A percentile compares a stretch with the other conserved stretches of the same genome.
Conservation (phyloP, 2,113 vertebrate genomes). For the Lepus europaeus region DNA sequence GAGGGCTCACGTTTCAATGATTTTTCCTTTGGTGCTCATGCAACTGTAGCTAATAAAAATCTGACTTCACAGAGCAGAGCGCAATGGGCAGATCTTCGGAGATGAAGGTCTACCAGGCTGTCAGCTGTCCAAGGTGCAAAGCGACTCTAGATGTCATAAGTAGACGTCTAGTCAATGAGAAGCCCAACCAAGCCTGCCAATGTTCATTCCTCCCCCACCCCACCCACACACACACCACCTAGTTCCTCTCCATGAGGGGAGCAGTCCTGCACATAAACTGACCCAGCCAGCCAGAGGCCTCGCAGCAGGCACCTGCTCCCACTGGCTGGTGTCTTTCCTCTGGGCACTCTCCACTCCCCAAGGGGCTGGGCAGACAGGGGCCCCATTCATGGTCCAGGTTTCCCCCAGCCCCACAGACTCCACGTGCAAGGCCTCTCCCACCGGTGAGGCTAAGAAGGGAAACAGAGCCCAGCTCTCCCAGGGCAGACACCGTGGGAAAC, state of each 20-base stretch:
- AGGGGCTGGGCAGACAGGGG: background rate
- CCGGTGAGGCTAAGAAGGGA: background rate
- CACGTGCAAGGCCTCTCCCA: background rate
- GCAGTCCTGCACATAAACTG: fast-evolving
- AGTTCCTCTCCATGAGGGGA: background rate
- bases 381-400: background rate
- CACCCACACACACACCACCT: background rate
- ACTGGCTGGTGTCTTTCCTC: background rate
- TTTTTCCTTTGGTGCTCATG: background rate
- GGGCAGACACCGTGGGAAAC: constrained; percentile 56
- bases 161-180: background rate
- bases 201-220: background rate
- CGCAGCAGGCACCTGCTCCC: too few species aligned
- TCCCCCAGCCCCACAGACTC: background rate
- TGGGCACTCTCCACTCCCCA: too few species aligned
- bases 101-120: background rate
- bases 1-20: constrained; percentile 25
- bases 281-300: background rate
- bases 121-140: constrained; percentile 32
- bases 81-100: background rate
- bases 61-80: background rate
- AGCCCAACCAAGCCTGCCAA: background rate
- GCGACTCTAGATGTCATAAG: background rate
- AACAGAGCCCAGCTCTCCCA: background rate
- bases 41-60: constrained; percentile 60